phyloP scores from a whole-genome alignment of 2,797 vertebrate species.

The Orestias chungarensis region DNA sequence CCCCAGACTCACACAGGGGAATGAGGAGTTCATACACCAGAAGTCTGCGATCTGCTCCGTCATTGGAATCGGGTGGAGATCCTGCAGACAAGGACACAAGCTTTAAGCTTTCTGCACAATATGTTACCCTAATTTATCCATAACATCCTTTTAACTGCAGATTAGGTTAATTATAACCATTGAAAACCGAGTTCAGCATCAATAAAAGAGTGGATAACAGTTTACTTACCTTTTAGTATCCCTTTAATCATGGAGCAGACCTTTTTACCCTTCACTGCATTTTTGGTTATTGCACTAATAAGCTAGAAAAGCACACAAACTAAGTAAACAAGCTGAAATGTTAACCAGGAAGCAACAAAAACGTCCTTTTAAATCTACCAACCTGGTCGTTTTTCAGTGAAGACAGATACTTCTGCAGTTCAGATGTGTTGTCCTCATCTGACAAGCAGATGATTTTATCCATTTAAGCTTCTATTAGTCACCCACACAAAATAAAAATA shows the following conservation, averaged over 20 bases:
- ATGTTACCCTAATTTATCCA: not conserved
- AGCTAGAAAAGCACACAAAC: conserved; percentile 74
- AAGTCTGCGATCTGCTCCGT: conserved; percentile 83
- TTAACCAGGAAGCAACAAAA: not conserved
- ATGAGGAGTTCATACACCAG: conserved; percentile 88
- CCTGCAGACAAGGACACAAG: conserved; percentile 69
- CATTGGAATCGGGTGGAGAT: conserved; percentile 82
- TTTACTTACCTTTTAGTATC: conserved; percentile 87
- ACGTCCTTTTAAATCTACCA: not conserved
- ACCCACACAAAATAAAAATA: not conserved
- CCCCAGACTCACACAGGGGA: conserved; percentile 91
- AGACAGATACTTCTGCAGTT: conserved; percentile 77
- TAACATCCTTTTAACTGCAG: not conserved
- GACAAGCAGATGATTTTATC: conserved; percentile 75
- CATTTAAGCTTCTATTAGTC: conserved; percentile 55
- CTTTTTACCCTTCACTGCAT: conserved; percentile 86
- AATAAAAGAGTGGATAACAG: not conserved
- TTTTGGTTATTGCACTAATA: conserved; percentile 78
- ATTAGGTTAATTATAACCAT: not conserved
- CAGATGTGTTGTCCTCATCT: conserved; percentile 57
- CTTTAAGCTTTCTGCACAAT: not conserved
- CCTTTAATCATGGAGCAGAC: conserved; percentile 83
- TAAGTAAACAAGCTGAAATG: not conserved
- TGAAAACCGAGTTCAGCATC: too few species aligned
- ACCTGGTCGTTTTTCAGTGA: conserved; percentile 75